Conservation (phyloP, 2,113 vertebrate species). For the Cephalopterus ornatus region DNA sequence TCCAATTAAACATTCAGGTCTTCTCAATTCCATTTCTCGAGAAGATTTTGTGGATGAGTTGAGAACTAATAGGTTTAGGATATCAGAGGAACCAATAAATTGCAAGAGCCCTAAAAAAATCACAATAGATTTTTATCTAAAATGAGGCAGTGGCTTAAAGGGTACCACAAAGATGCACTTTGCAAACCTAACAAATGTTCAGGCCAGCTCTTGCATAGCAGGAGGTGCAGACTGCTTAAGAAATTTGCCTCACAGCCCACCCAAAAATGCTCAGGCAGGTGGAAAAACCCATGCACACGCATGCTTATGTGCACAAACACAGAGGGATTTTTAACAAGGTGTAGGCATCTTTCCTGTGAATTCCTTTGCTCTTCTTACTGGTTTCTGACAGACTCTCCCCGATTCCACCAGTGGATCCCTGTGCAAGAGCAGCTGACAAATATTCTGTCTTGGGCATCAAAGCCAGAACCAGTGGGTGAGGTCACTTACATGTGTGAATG, state of each 20-base stretch:
- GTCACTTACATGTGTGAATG: background rate
- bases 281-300: background rate
- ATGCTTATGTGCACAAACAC: background rate
- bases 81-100: conserved; percentile 29
- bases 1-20: background rate
- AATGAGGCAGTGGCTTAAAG: conserved; percentile 23
- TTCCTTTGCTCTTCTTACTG: background rate
- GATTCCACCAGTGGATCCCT: background rate
- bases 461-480: background rate
- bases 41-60: background rate
- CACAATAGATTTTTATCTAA: conserved; percentile 38
- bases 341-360: background rate
- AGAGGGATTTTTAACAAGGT: background rate
- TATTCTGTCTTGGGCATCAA: background rate
- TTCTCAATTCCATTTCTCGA: background rate
- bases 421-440: background rate
- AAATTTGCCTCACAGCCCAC: background rate
- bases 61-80: conserved; percentile 7
- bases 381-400: background rate
- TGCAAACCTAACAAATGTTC: conserved; percentile 27
- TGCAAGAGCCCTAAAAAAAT: background rate
- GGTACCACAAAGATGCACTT: background rate
- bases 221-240: background rate
- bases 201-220: conserved; percentile 23
- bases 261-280: background rate